Conservation (phyloP, 2,797 vertebrate genomes). For the Phoxinus dragarum region DNA sequence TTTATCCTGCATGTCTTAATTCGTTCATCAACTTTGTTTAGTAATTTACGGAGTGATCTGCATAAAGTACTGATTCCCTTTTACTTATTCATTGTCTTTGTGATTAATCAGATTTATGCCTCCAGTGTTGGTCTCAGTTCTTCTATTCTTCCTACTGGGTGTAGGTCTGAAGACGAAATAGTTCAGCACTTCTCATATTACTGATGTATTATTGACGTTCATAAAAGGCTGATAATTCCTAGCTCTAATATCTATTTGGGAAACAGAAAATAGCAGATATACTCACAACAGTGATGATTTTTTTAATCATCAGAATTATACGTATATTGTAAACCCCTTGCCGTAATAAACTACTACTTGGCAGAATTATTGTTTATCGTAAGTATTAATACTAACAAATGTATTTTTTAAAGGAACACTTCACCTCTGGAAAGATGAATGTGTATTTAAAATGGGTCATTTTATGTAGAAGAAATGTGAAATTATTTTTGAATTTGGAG, state of each 20-base stretch:
- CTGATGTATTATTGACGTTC: background rate
- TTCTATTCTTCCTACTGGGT: background rate
- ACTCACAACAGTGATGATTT: background rate
- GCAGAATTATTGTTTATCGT: background rate
- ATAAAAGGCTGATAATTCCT: background rate
- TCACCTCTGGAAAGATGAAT: too few relatives aligned
- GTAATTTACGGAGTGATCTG: conserved; percentile 1
- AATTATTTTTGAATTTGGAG: too few relatives aligned
- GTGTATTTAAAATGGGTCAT: too few relatives aligned
- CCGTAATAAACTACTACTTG: background rate
- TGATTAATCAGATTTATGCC: background rate
- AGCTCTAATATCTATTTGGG: background rate
- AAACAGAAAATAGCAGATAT: background rate
- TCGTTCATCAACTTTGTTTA: background rate
- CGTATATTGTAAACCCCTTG: background rate
- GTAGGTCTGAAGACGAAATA: background rate
- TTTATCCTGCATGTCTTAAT: conserved; percentile 1
- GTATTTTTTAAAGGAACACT: too few relatives aligned
- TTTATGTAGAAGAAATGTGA: too few relatives aligned
- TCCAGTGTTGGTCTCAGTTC: background rate
- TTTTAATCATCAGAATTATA: background rate
- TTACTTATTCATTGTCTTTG: background rate
- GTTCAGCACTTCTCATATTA: conserved; percentile 3
- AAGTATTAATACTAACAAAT: background rate
- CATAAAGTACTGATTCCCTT: background rate